These are phyloP conservation scores for Pituophis catenifer DNA, from an alignment of 2,113 vertebrate species.

Conservation along the genomic window DNA sequence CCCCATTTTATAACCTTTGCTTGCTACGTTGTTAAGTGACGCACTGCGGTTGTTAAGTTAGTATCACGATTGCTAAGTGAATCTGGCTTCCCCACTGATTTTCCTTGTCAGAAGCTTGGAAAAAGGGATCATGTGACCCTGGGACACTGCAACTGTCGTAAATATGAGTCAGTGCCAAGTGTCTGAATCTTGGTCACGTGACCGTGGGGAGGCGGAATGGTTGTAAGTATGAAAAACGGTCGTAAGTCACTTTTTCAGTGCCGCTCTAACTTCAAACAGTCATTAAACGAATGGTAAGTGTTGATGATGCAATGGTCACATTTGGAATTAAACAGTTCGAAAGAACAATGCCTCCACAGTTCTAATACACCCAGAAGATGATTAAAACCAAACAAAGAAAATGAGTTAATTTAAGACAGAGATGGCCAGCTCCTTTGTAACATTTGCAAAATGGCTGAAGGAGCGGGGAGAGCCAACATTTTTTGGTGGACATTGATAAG, in stretches of 20 bases:
- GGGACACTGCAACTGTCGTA: background rate
- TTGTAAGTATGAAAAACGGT: background rate
- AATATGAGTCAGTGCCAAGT: background rate
- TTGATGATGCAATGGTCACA: background rate
- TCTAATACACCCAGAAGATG: background rate
- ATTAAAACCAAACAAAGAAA: background rate
- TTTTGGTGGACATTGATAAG: background rate
- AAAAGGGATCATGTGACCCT: background rate
- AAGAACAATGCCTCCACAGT: background rate
- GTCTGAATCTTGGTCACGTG: background rate
- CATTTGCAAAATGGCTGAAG: background rate
- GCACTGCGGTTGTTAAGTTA: too few relatives aligned
- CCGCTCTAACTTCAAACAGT: background rate
- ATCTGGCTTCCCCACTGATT: too few relatives aligned
- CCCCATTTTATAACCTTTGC: background rate
- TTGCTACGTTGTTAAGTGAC: background rate
- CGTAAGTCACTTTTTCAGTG: background rate
- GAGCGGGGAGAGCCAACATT: background rate
- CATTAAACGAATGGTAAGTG: background rate
- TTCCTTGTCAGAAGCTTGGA: too few relatives aligned
- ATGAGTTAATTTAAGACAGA: background rate
- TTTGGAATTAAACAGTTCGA: background rate
- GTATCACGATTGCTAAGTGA: too few relatives aligned
- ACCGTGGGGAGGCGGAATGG: background rate
- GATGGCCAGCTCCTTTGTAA: background rate